Conservation (phyloP, 1,140 invertebrate species). For the Acromyrmex charruanus region DNA sequence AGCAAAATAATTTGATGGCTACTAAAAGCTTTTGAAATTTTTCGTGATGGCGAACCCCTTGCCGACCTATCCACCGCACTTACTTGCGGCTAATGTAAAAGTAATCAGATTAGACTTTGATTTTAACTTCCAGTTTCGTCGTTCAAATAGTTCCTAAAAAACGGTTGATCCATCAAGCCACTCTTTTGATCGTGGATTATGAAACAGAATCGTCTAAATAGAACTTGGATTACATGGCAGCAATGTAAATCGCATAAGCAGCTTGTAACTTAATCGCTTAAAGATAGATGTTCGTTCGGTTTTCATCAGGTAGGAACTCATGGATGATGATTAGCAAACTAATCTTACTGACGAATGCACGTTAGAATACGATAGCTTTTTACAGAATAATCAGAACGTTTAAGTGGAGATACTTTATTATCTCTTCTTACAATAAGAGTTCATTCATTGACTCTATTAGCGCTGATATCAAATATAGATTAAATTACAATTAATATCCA, state of each 20-base stretch:
- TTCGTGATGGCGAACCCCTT: constrained; percentile 3
- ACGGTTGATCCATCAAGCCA: neutral
- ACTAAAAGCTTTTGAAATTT: constrained; percentile 73
- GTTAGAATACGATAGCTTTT: constrained; percentile 2
- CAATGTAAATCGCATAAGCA: constrained; percentile 48
- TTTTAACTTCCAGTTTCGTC: constrained; percentile 36
- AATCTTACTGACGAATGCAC: neutral
- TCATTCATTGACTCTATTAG: neutral
- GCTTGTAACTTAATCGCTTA: constrained; percentile 45
- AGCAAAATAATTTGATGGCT: constrained; percentile 69
- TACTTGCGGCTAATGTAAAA: constrained; percentile 66
- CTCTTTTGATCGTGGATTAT: constrained; percentile 50
- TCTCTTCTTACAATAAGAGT: neutral
- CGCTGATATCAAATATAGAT: neutral
- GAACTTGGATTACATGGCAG: constrained; percentile 4
- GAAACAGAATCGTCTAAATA: neutral
- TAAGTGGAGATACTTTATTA: neutral
- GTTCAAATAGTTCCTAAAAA: neutral
- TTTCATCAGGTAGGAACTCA: constrained; percentile 20
- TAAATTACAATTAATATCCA: neutral
- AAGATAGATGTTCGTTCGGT: constrained; percentile 30
- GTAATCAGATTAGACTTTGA: constrained; percentile 71
- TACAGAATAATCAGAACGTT: neutral
- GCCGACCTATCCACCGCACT: constrained; percentile 50
- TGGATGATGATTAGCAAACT: neutral